Base-by-base conservation (phyloP, 2,888 invertebrate genomes). In the Platerodrilus igneus region DNA sequence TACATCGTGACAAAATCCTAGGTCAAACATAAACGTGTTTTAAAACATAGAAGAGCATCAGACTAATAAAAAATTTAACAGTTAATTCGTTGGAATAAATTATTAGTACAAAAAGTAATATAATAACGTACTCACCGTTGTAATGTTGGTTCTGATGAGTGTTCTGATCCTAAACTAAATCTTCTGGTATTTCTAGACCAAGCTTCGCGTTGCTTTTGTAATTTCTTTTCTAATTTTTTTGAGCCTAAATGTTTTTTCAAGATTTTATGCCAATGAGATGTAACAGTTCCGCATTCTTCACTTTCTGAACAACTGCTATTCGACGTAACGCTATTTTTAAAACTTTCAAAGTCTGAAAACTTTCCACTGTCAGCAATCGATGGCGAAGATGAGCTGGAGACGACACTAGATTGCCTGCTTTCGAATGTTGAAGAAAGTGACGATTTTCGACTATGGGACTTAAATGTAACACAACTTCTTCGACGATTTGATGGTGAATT, bases 171-270 rank as follows among this genome's bases (percentile, higher is more conserved):
- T n/a, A 59, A 51, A 48, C 68, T 68, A 20, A 69, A 47, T 52
- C 65, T 67, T 50, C 68, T 58, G 30, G 59, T 58, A 43, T 66
- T 68, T 47, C 67, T 60, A 18, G 68, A 66, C 69, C 69, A 69
- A 2, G 68, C 69, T 45, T 68, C 68, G 47, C 69, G 52, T 45
- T 69, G 68, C 48, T 68, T 66, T 56, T 60, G 60, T 41, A 69
- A 42, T 40, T 67, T 57, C 46, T 66, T 61, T 42, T 68, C 68
- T 18, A 63, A 54, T 40, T 63, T 66, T 40, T 63, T 66, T 11
- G 62, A 55, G 6, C 62, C 53, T 43, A 64, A 53, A 45, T 63
- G 59, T 46, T 59, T 62, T 35, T 65, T 57, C 32, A 67, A 56
- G 37, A 58, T 55, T 36, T 60, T 61, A 9, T 51, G 51, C 67